These are phyloP conservation scores for Archivesica marissinica DNA, from an alignment of 1,140 invertebrate species.

Conservation along the genomic window DNA sequence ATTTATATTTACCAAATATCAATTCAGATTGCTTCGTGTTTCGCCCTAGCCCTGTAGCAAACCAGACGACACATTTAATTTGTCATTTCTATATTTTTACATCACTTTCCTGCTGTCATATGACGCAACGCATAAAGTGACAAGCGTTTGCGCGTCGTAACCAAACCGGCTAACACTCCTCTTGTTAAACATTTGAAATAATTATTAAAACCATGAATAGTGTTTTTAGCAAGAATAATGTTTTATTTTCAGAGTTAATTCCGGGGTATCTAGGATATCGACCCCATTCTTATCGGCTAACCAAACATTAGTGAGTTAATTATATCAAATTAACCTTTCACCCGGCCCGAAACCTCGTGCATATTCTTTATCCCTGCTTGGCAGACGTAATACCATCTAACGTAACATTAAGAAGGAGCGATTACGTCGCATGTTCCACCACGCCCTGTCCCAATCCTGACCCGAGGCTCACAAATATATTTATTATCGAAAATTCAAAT, in stretches of 20 bases:
- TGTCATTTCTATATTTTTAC: too few species aligned
- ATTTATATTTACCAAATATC: too few species aligned
- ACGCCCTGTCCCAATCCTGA: not conserved
- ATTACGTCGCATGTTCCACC: not conserved
- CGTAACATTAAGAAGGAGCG: constrained; percentile 24
- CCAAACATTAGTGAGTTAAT: constrained; percentile 28
- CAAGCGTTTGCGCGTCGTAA: not conserved
- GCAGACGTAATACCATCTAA: not conserved
- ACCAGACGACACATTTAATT: too few species aligned
- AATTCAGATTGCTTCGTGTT: too few species aligned
- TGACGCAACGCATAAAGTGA: constrained; percentile 6
- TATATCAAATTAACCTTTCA: constrained; percentile 39
- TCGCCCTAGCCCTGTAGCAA: too few species aligned
- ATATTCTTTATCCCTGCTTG: not conserved
- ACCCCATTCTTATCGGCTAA: constrained; percentile 10
- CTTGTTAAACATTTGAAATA: not conserved
- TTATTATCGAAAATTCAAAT: constrained; percentile 19
- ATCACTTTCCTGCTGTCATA: not conserved
- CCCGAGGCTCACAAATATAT: constrained; percentile 30
- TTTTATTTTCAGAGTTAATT: constrained; percentile 30
- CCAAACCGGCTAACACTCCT: not conserved
- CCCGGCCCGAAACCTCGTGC: not conserved
- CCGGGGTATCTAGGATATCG: constrained; percentile 1
- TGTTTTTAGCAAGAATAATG: not conserved
- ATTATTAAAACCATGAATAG: constrained; percentile 11